Evolutionary conservation across 2,888 invertebrate genomes (phyloP), one percentile per base, ranked within the genome.

Genomic region (Pyrrhia umbra): DNA sequence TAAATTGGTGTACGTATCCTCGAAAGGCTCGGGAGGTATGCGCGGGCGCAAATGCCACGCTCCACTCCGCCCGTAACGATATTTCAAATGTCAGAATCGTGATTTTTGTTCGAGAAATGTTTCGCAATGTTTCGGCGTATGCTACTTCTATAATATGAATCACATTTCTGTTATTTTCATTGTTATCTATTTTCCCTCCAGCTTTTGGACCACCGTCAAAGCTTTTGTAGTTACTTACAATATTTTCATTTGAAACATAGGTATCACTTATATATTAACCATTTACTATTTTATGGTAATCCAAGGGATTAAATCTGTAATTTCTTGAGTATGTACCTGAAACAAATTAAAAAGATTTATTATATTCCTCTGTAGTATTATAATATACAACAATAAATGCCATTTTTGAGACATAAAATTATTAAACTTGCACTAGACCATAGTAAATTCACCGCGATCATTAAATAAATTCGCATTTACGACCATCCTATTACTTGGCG

Each of bases 41-140:
- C 86, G 85, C 85, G 54, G 78, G 82, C 87, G 87, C 87, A 91
- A 94, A 94, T 93, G 92, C 90, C 94, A 91, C 82, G 90, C 87
- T 89, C 90, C 79, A 85, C 87, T 84, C 90, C 88, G 85, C 90
- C 90, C 85, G 89, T 83, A 88, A 88, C 89, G 84, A 84, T 91
- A 90, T 89, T 87, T 85, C 84, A 94, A 94, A 94, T 94, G 94
- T 94, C 94, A 92, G 88, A 89, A 88, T 94, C 94, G 94, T 94
- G 94, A 92, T 93, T 93, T 94, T 92, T 94, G 92, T 75, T 81
- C 85, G 83, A 88, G 90, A 89, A 90, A 89, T 85, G 76, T 94
- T 94, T 91, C 90, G 91, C 86, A 94, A 94, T 78, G 66, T 79
- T 74, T 77, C 56, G 60, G 58, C 57, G 57, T 71, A 63, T 65